Evolutionary conservation across 2,888 invertebrate species (phyloP).

Genomic region (Lycia hirtaria): DNA sequence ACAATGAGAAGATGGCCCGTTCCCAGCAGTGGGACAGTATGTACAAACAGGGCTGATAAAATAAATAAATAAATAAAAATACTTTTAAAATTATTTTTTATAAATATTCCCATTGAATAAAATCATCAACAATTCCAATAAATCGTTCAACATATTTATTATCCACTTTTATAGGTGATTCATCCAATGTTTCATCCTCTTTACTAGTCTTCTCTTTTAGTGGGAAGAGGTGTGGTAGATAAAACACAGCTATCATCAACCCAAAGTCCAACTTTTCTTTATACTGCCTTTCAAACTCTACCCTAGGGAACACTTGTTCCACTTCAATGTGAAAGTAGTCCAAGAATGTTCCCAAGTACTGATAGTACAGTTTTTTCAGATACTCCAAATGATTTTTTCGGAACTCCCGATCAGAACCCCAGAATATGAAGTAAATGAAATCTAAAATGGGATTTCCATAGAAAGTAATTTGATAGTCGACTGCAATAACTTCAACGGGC

Average conservation of each 20-base stretch:
- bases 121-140: slow-evolving; percentile 54
- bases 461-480: slow-evolving; percentile 59
- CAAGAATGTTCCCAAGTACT: slow-evolving; percentile 51
- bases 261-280: slow-evolving; percentile 56
- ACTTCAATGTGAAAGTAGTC: slow-evolving; percentile 53
- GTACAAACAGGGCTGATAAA: too few species aligned
- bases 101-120: slow-evolving; percentile 51
- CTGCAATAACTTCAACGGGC: slow-evolving; percentile 49
- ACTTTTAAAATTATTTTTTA: slow-evolving; percentile 14
- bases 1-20: too few species aligned
- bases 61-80: too few species aligned
- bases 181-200: background rate
- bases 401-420: slow-evolving; percentile 54
- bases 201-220: slow-evolving; percentile 43
- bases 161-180: slow-evolving; percentile 39
- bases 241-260: slow-evolving; percentile 44
- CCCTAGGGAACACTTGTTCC: slow-evolving; percentile 48
- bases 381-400: slow-evolving; percentile 51
- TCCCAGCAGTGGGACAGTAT: too few species aligned
- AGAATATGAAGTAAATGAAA: slow-evolving; percentile 56
- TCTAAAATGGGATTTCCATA: slow-evolving; percentile 58
- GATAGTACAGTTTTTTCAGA: slow-evolving; percentile 56
- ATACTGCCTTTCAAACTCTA: slow-evolving; percentile 55
- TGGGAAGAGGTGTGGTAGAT: slow-evolving; percentile 54
- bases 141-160: slow-evolving; percentile 46